A percentile compares a stretch with the other conserved stretches of the same genome.
Conservation (phyloP, 2,113 vertebrate species). For the Clarias macrocephalus region DNA sequence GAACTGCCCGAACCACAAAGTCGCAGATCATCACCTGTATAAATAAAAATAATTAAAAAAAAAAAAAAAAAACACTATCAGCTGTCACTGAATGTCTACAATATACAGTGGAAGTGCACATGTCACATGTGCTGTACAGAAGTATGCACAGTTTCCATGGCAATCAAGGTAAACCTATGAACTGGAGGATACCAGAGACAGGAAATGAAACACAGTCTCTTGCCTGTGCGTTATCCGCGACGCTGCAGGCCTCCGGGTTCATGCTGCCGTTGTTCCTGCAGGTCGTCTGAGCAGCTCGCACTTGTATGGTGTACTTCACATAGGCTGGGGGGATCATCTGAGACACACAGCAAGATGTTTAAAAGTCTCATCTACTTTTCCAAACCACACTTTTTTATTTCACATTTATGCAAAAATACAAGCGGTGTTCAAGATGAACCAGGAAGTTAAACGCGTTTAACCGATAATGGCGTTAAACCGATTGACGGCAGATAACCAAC, state of each 20-base stretch:
- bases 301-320: constrained; percentile 49
- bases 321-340: constrained; percentile 56
- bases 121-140: neutral
- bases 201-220: neutral
- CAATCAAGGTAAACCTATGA: neutral
- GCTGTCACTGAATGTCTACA: neutral
- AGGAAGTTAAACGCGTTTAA: too few species aligned
- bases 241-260: constrained; percentile 44
- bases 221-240: constrained; percentile 33
- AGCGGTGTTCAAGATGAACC: too few species aligned
- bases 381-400: neutral
- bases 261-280: constrained; percentile 48
- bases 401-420: neutral
- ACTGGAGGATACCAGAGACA: neutral
- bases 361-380: neutral
- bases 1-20: constrained; percentile 55
- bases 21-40: constrained; percentile 53
- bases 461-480: too few species aligned
- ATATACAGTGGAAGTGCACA: neutral
- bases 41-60: neutral
- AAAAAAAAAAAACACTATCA: neutral
- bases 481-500: too few species aligned
- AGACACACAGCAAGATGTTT: neutral
- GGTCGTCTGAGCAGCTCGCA: constrained; percentile 41
- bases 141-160: neutral